These are phyloP conservation scores for Thumatha senex DNA, from an alignment of 2,888 invertebrate genomes.

Conservation along the genomic window DNA sequence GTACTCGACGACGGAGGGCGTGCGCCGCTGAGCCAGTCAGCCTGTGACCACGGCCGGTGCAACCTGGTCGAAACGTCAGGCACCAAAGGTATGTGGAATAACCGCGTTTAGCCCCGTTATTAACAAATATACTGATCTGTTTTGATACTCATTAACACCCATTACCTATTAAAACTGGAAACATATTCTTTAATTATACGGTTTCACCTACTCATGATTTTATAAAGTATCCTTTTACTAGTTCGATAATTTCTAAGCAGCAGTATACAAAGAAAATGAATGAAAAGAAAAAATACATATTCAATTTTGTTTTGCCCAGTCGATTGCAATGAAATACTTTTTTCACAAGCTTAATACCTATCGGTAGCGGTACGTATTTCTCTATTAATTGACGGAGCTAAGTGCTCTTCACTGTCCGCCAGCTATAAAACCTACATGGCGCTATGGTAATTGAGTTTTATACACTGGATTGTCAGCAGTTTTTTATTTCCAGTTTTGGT, in stretches of 20 bases:
- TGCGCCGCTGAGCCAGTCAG: no score
- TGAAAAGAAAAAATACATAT: not conserved
- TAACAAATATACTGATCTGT: no score
- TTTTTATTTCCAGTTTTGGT: not conserved
- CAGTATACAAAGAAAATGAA: not conserved
- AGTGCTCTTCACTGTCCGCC: constrained; percentile 48
- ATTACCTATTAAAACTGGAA: no score
- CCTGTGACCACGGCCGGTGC: no score
- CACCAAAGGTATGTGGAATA: no score
- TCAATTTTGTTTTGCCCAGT: constrained; percentile 27
- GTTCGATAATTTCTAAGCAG: not conserved
- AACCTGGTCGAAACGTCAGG: no score
- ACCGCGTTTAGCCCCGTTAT: no score
- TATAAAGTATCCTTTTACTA: not conserved
- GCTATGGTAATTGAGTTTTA: constrained; percentile 7
- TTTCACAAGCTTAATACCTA: constrained; percentile 28
- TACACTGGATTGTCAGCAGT: constrained; percentile 17
- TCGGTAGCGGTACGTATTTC: constrained; percentile 37
- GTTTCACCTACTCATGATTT: no score
- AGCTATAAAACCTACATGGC: constrained; percentile 49
- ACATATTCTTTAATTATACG: not conserved
- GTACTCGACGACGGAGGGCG: no score
- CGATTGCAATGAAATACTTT: constrained; percentile 39
- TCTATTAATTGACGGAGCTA: constrained; percentile 56
- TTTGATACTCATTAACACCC: no score